Conservation (phyloP, 2,797 vertebrate species). For the Prionace glauca region DNA sequence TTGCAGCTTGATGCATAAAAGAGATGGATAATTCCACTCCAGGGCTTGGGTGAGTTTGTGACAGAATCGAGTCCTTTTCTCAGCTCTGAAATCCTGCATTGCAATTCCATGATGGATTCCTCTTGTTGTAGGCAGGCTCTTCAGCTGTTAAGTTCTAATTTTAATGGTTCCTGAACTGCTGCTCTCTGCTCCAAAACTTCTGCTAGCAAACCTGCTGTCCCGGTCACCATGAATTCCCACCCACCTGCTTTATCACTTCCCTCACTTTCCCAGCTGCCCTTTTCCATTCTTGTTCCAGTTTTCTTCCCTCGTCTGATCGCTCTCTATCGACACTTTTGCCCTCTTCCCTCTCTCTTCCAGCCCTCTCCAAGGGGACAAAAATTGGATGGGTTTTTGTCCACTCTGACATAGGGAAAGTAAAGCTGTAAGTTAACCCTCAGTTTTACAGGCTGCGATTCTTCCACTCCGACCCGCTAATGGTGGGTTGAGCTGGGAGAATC, state of each 20-base stretch:
- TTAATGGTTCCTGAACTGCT: neutral
- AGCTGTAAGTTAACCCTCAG: neutral
- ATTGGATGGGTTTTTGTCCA: neutral
- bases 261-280: neutral
- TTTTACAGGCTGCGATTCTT: neutral
- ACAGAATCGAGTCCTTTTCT: neutral
- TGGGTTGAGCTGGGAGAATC: too few species aligned
- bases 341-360: neutral
- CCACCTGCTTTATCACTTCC: neutral
- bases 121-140: neutral
- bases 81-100: neutral
- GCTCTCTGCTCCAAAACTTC: neutral
- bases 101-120: neutral
- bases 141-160: neutral
- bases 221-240: neutral
- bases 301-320: neutral
- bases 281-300: neutral
- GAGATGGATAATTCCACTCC: neutral
- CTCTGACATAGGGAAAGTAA: neutral
- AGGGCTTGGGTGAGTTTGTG: neutral
- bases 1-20: neutral
- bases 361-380: neutral
- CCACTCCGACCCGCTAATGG: too few species aligned
- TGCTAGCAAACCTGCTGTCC: neutral
- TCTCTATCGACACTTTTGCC: neutral